These are phyloP conservation scores for Rhopilema esculentum DNA, from an alignment of 30 jellyfish, hydroid and myxozoan genomes.

Conservation along the genomic window DNA sequence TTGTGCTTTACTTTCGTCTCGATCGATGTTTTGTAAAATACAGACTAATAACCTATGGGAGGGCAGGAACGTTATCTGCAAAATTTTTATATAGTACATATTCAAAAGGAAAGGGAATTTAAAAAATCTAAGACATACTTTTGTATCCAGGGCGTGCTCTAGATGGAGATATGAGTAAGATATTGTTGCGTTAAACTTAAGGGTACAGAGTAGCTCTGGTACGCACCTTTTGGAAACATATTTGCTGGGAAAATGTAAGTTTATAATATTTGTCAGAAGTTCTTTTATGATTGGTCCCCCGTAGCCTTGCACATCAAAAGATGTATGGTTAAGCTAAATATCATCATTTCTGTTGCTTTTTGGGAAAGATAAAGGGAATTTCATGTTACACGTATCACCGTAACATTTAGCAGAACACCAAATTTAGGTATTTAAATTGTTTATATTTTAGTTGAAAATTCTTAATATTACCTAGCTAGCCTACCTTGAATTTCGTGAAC, in stretches of 20 bases:
- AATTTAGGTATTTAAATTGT: background rate
- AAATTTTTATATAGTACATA: background rate
- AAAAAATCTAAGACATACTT: background rate
- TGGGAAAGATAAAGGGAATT: background rate
- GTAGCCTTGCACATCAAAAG: background rate
- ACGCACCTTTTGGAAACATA: background rate
- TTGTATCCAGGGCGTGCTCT: background rate
- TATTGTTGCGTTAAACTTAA: background rate
- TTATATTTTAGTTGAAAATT: background rate
- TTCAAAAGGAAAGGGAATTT: background rate
- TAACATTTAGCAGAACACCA: background rate
- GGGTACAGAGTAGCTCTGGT: background rate
- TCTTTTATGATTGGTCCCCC: background rate
- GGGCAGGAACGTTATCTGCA: background rate
- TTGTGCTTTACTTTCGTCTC: background rate
- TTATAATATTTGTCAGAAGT: background rate
- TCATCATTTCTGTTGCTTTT: background rate
- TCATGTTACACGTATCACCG: background rate
- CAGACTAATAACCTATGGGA: background rate
- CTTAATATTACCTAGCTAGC: background rate
- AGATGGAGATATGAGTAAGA: background rate
- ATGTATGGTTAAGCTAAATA: background rate
- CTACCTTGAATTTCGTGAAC: conserved; percentile 26
- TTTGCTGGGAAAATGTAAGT: background rate
- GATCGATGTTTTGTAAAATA: background rate